Evolutionary conservation across 2,113 vertebrate species (phyloP).

Genomic region (Microtus montanus): DNA sequence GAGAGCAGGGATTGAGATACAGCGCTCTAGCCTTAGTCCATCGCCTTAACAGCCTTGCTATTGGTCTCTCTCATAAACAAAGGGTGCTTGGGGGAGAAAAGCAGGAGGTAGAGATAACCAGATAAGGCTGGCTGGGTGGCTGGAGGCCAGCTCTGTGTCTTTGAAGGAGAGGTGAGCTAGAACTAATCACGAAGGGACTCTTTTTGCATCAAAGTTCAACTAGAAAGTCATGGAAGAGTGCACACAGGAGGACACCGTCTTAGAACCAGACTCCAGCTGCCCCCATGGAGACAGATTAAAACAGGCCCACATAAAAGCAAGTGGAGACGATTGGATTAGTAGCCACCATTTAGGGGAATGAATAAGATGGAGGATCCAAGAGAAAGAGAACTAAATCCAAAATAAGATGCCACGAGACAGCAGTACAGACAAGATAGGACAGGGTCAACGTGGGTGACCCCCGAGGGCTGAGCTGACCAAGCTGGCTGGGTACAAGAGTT

Average conservation of each 20-base stretch:
- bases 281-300: background rate
- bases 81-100: background rate
- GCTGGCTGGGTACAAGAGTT: background rate
- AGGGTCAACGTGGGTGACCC: background rate
- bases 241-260: too few species aligned
- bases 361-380: background rate
- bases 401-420: background rate
- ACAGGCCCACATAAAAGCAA: background rate
- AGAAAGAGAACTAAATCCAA: background rate
- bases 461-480: background rate
- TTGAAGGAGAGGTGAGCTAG: background rate
- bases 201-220: background rate
- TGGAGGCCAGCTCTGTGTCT: background rate
- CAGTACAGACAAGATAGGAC: background rate
- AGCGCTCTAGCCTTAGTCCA: background rate
- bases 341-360: too few species aligned
- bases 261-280: background rate
- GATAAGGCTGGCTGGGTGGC: background rate
- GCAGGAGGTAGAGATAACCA: accelerated
- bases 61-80: background rate
- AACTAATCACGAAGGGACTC: background rate
- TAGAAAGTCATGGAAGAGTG: background rate
- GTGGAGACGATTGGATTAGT: background rate
- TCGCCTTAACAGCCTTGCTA: background rate
- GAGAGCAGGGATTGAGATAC: background rate